These are phyloP conservation scores for Arge pagana DNA, from an alignment of 2,888 invertebrate species.

Conservation along the genomic window DNA sequence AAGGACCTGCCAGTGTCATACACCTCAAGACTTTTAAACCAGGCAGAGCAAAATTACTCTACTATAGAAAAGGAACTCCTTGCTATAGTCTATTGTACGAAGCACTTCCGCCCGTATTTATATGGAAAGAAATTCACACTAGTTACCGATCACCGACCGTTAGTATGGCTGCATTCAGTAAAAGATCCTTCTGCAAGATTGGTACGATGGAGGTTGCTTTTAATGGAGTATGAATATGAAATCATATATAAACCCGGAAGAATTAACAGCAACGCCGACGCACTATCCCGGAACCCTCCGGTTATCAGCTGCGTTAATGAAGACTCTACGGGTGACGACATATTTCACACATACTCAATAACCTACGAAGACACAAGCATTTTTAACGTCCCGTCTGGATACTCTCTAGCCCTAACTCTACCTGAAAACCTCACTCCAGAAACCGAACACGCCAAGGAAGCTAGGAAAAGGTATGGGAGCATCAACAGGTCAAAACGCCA, in stretches of 20 bases:
- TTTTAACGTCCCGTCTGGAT: too few relatives aligned
- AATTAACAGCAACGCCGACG: slow-evolving; percentile 20
- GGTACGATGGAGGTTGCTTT: slow-evolving; percentile 29
- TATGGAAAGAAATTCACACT: slow-evolving; percentile 35
- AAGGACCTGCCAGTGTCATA: slow-evolving; percentile 32
- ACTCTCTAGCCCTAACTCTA: too few relatives aligned
- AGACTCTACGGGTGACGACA: too few relatives aligned
- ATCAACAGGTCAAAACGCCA: background rate
- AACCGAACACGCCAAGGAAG: too few relatives aligned
- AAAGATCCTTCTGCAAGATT: slow-evolving; percentile 31
- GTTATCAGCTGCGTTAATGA: too few relatives aligned
- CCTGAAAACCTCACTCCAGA: too few relatives aligned
- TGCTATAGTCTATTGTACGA: slow-evolving; percentile 33
- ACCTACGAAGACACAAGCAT: too few relatives aligned
- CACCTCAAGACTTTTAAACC: slow-evolving; percentile 33
- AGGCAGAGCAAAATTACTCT: slow-evolving; percentile 30
- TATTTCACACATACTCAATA: background rate
- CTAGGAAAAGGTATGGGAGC: too few relatives aligned
- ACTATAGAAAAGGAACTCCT: slow-evolving; percentile 39
- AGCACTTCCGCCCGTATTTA: slow-evolving; percentile 36
- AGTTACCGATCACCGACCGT: slow-evolving; percentile 36
- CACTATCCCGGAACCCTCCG: background rate
- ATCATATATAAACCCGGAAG: slow-evolving; percentile 12
- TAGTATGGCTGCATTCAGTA: slow-evolving; percentile 30
- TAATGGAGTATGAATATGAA: slow-evolving; percentile 21